Evolutionary conservation across 2,797 vertebrate species (phyloP), one percentile per base, ranked within the genome.

Genomic region (Sarcoramphus papa): DNA sequence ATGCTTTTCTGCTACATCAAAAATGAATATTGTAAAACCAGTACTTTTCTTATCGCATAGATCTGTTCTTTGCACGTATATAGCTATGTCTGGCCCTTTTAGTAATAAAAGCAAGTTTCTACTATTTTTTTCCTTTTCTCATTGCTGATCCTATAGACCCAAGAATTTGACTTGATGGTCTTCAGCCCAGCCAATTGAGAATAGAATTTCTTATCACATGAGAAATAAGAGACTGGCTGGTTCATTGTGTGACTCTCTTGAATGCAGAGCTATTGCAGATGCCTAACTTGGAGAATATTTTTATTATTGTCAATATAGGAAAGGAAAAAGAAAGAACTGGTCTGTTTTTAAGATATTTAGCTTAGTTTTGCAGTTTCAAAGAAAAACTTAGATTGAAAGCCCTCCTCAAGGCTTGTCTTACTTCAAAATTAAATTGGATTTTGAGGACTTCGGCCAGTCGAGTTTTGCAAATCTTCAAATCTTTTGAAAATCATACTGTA

Each of bases 1-100:
- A 51, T 25, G 12, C 4, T 74, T 70, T 87, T 56, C 48, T 74
- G 27, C 16, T 85, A 25, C 19, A 73, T 2, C 31, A 64, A 63
- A 90, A 84, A 7, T 5, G 0, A 69, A 21, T 69, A 35, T 51
- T 65, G 6, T 74, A 79, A 95, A 87, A 15, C 3, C 18, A n/a
- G 5, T 24, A 41, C 8, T 40, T 78, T 64, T 78, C 15, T 82
- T 62, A n/a, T 2, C 5, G 3, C 0, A 0, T 19, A 22, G 6
- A 50, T 45, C 15, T 56, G 4, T 69, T 83, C 11, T 45, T 64
- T 50, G 8, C 23, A 53, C 57, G 5, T 1, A 0, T 59, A 33
- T 6, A 78, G 16, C 18, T 63, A 28, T 64, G 9, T 53, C 25
- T 62, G 62, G 5, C 4, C 10, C 27, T 88, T 85, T 63, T n/a